Conservation (phyloP, 2,888 invertebrate species). For the Philhelius pedissequus region DNA sequence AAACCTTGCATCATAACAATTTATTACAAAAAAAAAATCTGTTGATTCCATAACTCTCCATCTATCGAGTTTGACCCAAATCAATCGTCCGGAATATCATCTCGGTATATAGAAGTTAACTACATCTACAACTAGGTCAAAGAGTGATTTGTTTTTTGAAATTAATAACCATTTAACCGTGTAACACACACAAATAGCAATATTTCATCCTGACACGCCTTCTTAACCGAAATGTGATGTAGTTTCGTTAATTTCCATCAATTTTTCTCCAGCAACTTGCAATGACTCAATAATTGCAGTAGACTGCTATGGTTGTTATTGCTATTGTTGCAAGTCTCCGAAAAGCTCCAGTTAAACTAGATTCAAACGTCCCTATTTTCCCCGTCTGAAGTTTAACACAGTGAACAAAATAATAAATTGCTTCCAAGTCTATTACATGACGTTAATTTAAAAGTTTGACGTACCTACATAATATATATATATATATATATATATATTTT, state of each 20-base stretch:
- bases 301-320: too few species aligned
- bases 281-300: slow-evolving; percentile 46
- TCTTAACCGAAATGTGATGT: slow-evolving; percentile 18
- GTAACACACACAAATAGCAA: slow-evolving; percentile 55
- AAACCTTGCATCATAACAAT: too few species aligned
- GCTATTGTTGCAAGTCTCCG: not conserved
- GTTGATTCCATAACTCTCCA: too few species aligned
- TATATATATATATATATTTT: slow-evolving; percentile 1
- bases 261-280: not conserved
- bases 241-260: slow-evolving; percentile 13
- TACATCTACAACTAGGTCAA: slow-evolving; percentile 31
- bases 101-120: not conserved
- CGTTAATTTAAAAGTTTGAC: slow-evolving; percentile 21
- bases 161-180: slow-evolving; percentile 61
- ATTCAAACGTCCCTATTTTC: not conserved
- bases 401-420: slow-evolving; percentile 14
- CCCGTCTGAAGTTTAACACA: not conserved
- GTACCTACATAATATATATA: not conserved
- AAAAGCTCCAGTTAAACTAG: not conserved
- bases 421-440: slow-evolving; percentile 20
- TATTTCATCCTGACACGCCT: slow-evolving; percentile 62
- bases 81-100: not conserved
- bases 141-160: slow-evolving; percentile 45
- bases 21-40: not conserved
- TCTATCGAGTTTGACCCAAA: not conserved